Evolutionary conservation across 2,888 invertebrate species (phyloP).

Genomic region (Tetanocera ferruginea): DNA sequence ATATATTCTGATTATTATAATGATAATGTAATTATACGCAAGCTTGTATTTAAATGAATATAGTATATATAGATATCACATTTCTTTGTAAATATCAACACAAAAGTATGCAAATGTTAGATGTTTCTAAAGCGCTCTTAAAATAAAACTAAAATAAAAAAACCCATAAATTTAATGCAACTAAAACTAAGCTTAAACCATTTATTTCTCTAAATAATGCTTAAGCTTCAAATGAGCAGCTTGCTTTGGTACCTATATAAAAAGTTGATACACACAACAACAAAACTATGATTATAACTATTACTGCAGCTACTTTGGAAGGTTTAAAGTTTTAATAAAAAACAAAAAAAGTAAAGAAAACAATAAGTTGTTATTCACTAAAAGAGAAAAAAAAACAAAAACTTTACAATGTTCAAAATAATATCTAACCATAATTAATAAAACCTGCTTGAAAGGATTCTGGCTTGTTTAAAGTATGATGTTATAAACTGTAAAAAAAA

Average conservation of each 20-base stretch:
- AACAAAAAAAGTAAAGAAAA: background rate
- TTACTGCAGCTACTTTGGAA: background rate
- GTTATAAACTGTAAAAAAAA: too few relatives aligned
- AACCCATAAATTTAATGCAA: background rate
- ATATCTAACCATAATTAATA: background rate
- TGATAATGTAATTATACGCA: background rate
- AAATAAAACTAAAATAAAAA: background rate
- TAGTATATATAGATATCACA: background rate
- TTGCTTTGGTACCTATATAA: conserved; percentile 12
- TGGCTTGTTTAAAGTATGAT: too few relatives aligned
- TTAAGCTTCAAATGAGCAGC: conserved; percentile 4
- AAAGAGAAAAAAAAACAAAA: background rate
- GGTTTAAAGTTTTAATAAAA: background rate
- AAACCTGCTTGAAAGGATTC: too few relatives aligned
- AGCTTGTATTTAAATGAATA: too few relatives aligned
- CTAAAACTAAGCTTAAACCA: background rate
- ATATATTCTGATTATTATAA: conserved; percentile 24
- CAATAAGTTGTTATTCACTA: too few relatives aligned
- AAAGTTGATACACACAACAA: background rate
- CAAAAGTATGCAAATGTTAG: background rate
- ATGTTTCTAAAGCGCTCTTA: conserved; percentile 22
- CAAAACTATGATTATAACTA: conserved; percentile 4
- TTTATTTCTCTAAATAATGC: background rate
- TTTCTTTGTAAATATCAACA: background rate
- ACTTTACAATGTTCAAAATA: background rate